A percentile compares a stretch with the other conserved stretches of the same genome.
These are phyloP conservation scores for Polyodon spathula DNA, from an alignment of 2,113 vertebrate species.

Conservation along the genomic window DNA sequence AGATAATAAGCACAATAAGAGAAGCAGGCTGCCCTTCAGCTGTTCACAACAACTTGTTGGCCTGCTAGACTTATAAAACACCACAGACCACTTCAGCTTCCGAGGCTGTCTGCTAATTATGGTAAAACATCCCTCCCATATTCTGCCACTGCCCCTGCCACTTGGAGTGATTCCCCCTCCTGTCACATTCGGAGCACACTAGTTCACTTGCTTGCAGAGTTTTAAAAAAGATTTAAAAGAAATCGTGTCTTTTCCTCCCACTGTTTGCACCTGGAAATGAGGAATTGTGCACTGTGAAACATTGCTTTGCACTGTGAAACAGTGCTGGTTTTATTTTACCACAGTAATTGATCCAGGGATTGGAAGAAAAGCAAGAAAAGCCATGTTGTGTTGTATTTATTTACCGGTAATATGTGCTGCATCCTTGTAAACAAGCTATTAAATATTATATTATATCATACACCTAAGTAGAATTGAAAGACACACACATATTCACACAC, in stretches of 20 bases:
- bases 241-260: background rate
- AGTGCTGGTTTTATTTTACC: slow-evolving; percentile 9
- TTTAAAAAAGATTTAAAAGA: slow-evolving; percentile 10
- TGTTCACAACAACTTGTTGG: slow-evolving; percentile 42
- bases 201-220: background rate
- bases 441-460: too few relatives aligned
- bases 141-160: slow-evolving; percentile 3
- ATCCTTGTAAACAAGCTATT: too few relatives aligned
- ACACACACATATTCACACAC: too few relatives aligned
- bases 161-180: background rate
- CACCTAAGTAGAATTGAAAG: too few relatives aligned
- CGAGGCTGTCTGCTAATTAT: slow-evolving; percentile 21
- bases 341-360: background rate
- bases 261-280: slow-evolving; percentile 24
- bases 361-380: slow-evolving; percentile 13
- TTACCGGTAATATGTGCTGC: background rate
- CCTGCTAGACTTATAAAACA: slow-evolving; percentile 33
- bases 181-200: background rate
- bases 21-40: slow-evolving; percentile 11
- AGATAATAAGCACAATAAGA: slow-evolving; percentile 15
- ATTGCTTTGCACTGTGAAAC: too few relatives aligned
- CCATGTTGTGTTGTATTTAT: background rate
- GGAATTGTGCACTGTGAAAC: background rate
- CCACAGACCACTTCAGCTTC: slow-evolving; percentile 40
- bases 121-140: slow-evolving; percentile 6